These are phyloP conservation scores for Siderastrea siderea DNA, from an alignment of 92 coral and sea anemone species.

Conservation along the genomic window DNA sequence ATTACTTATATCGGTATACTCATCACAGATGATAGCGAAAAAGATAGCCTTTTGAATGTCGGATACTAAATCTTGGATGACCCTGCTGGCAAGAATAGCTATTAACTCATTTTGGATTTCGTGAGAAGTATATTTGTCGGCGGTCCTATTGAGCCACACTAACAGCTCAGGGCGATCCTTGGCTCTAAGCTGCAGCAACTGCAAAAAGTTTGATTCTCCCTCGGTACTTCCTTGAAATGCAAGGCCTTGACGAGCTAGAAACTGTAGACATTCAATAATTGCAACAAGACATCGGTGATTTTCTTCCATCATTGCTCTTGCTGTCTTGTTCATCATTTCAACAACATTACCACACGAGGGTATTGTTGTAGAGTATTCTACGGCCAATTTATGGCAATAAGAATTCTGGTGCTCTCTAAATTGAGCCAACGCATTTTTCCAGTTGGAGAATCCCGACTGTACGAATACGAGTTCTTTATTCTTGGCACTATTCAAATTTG, in stretches of 20 bases:
- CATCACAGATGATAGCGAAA: constrained; percentile 33
- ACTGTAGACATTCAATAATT: constrained; percentile 60
- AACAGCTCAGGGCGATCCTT: no score
- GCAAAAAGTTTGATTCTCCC: constrained; percentile 32
- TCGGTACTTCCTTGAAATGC: constrained; percentile 62
- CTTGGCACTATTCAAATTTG: constrained; percentile 66
- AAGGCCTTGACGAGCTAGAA: constrained; percentile 52
- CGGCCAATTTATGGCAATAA: constrained; percentile 64
- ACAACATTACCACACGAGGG: constrained; percentile 71
- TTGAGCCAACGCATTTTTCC: constrained; percentile 73
- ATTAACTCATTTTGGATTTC: constrained; percentile 61
- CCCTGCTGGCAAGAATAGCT: constrained; percentile 43
- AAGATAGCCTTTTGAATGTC: constrained; percentile 49
- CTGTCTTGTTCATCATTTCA: constrained; percentile 63
- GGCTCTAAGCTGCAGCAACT: background rate
- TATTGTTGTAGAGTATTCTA: constrained; percentile 70
- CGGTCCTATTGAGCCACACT: background rate
- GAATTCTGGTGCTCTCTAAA: constrained; percentile 74
- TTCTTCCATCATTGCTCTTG: constrained; percentile 57
- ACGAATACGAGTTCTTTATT: constrained; percentile 67
- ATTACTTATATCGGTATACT: no score
- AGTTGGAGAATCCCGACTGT: constrained; percentile 58
- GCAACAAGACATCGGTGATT: constrained; percentile 54
- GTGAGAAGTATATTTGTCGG: constrained; percentile 58
- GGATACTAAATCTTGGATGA: constrained; percentile 43